Conservation (phyloP, 2,113 vertebrate species). For the Oreotrochilus melanogaster region DNA sequence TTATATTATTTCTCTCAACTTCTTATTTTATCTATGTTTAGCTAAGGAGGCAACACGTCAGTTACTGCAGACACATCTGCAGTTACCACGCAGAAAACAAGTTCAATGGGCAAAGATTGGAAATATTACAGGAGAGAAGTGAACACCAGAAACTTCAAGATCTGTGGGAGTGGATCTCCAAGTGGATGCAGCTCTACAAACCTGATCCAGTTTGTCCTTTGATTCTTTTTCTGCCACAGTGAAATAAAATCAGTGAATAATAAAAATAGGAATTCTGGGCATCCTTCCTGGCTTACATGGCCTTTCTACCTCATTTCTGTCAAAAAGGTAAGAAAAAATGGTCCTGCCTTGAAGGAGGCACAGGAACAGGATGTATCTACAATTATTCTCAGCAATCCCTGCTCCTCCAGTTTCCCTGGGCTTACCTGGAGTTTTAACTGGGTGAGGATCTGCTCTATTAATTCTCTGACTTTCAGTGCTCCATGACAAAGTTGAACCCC, state of each 20-base stretch:
- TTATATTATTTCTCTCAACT: not conserved
- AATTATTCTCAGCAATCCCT: not conserved
- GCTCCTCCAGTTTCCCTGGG: not conserved
- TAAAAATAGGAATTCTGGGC: not conserved
- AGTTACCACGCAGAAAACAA: not conserved
- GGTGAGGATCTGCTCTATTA: not conserved
- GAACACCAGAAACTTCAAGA: not conserved
- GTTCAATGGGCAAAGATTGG: accelerated
- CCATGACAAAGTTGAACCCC: not conserved
- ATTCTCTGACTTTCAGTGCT: not conserved
- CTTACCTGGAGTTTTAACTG: not conserved
- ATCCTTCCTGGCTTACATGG: not conserved
- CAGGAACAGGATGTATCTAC: not conserved
- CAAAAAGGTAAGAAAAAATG: not conserved
- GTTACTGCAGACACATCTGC: too few species aligned
- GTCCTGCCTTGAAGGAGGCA: not conserved
- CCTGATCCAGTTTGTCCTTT: not conserved
- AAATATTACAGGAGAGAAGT: not conserved
- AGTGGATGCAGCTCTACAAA: not conserved
- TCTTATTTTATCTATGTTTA: not conserved
- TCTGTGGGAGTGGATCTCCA: not conserved
- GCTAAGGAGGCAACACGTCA: not conserved
- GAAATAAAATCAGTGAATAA: not conserved
- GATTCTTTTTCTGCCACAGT: not conserved
- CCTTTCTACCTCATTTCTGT: not conserved